Base-by-base conservation (phyloP, 2,113 vertebrate species). In the Mustelus asterias region DNA sequence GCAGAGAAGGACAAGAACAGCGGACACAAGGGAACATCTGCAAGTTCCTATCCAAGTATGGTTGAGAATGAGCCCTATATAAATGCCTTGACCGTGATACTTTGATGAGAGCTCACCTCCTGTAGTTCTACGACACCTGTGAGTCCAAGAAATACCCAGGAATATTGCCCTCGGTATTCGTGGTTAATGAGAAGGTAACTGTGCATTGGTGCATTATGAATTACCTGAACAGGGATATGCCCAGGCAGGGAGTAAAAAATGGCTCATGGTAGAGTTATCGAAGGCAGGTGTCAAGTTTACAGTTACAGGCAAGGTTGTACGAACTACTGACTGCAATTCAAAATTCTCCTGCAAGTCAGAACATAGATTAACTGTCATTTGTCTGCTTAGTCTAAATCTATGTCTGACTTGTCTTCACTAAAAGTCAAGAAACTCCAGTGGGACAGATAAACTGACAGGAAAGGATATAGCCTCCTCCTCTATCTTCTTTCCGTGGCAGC, bases 291-390 rank as follows among this genome's bases (percentile, higher is more conserved):
- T 70, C 94, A 95, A 95, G 26, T 95, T 54, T 9, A 18, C 44
- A 72, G 94, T 95, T 76, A 72, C 86, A 70, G 3, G 67, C 93
- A 95, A 70, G 93, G 67, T 95, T 95, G 67, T 95, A 48, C 93
- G 72, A 16, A 72, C 93, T 48, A 48, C 67, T 29, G 41, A 72
- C 37, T 33, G 10, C 67, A 72, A 72, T 76, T 72, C 69, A 76
- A 95, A 70, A 95, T 72, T 72, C 69, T 95, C 94, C 94, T 44
- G 14, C 69, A 72, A 72, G 94, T 95, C 94, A 95, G 67, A 70
- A 95, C 94, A 95, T 95, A 95, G 94, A 95, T 95, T 95, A 95
- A 76, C 94, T 95, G 69, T 95, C 94, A 95, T 95, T 76, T 95
- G 67, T 95, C 94, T 95, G 41, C 41, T 95, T 95, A 72, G 94